These are phyloP conservation scores for Heteromyza rotundicornis DNA, from an alignment of 2,888 invertebrate species.

Conservation along the genomic window DNA sequence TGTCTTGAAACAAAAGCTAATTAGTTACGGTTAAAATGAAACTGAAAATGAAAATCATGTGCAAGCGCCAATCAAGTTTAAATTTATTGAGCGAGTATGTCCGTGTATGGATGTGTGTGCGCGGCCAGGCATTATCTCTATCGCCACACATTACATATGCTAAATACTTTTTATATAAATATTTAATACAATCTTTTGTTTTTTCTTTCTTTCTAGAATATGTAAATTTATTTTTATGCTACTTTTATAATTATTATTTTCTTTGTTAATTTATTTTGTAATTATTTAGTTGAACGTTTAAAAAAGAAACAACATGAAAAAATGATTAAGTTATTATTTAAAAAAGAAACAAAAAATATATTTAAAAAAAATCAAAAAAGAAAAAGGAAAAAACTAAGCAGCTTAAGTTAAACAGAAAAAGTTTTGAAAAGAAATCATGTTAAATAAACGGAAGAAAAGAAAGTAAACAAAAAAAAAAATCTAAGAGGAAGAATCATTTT, in stretches of 20 bases:
- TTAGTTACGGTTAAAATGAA: neutral
- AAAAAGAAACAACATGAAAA: neutral
- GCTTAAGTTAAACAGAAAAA: too few species aligned
- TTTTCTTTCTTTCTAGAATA: conserved; percentile 1
- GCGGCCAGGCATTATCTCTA: too few species aligned
- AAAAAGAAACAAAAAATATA: neutral
- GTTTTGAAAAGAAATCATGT: too few species aligned
- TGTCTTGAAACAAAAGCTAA: neutral
- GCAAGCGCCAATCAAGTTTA: neutral
- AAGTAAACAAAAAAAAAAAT: too few species aligned
- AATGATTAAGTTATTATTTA: neutral
- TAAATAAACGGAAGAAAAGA: too few species aligned
- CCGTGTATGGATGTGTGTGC: too few species aligned
- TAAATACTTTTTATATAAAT: neutral
- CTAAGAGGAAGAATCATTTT: too few species aligned
- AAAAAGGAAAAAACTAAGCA: too few species aligned
- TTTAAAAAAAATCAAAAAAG: neutral
- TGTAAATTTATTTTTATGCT: neutral
- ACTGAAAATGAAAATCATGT: neutral
- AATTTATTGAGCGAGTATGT: too few species aligned
- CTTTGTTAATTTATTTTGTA: neutral
- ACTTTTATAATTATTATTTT: neutral
- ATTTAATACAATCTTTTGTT: neutral
- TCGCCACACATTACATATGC: too few species aligned
- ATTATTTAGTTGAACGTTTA: neutral